Percentiles rank a stretch among this genome's conserved stretches.
Evolutionary conservation across 2,113 vertebrate genomes (phyloP).

Genomic region (Percopsis transmontana): DNA sequence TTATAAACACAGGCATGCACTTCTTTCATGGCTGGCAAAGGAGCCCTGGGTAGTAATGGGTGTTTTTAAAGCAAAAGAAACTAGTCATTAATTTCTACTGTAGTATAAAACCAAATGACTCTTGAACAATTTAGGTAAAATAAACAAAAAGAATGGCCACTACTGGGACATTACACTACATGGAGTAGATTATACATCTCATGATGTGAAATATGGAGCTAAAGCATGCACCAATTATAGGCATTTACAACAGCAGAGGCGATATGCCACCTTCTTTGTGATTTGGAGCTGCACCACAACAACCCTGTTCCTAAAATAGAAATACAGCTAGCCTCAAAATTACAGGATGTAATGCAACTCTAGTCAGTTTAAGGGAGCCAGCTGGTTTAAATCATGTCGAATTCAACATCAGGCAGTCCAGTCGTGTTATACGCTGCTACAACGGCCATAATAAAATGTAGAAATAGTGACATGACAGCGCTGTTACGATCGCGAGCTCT

Average conservation of each 20-base stretch:
- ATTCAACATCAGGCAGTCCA: conserved; percentile 33
- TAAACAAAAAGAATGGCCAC: too few species aligned
- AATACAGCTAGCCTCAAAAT: conserved; percentile 52
- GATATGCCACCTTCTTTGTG: not conserved
- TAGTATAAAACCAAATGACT: not conserved
- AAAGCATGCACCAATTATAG: not conserved
- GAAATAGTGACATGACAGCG: conserved; percentile 48
- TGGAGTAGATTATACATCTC: too few species aligned
- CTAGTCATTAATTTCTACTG: not conserved
- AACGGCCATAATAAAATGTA: conserved; percentile 3
- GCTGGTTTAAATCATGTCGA: conserved; percentile 35
- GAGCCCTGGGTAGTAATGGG: not conserved
- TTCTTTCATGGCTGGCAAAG: not conserved
- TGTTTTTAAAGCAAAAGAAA: too few species aligned
- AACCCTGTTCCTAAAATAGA: conserved; percentile 16
- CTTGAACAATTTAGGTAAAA: too few species aligned
- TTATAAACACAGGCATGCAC: not conserved
- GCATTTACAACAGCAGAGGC: not conserved
- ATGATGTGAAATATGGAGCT: not conserved
- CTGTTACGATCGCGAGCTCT: conserved; percentile 50
- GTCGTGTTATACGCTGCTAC: conserved; percentile 24
- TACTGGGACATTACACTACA: too few species aligned
- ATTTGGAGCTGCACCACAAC: conserved; percentile 8
- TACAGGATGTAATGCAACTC: conserved; percentile 63
- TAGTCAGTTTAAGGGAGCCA: conserved; percentile 44